Percentiles rank a stretch among this genome's conserved stretches.
Evolutionary conservation across 1,140 invertebrate species (phyloP).

Genomic region (Drosophila sulfurigaster): DNA sequence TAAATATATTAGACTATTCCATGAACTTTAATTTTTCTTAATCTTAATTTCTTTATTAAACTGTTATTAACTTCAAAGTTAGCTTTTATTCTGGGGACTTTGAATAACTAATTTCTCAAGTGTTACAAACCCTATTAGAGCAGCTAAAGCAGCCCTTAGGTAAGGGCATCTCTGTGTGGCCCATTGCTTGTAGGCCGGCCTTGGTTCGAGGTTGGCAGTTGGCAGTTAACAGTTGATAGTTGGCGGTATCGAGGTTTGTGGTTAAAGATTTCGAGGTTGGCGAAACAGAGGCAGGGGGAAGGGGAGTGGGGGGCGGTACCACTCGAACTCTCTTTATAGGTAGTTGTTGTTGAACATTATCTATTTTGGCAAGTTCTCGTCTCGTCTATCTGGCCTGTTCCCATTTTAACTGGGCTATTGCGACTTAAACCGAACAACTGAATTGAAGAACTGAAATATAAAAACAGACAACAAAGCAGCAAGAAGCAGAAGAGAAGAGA

Average conservation of each 20-base stretch:
- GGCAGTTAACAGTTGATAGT: too few species aligned
- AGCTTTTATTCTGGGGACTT: neutral
- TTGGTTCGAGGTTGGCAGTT: constrained; percentile 5
- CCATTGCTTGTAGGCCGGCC: constrained; percentile 13
- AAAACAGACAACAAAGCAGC: constrained; percentile 31
- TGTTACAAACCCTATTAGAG: neutral
- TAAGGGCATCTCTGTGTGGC: neutral
- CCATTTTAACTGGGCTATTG: constrained; percentile 80
- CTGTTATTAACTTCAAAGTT: too few species aligned
- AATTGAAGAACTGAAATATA: constrained; percentile 47
- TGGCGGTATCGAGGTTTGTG: neutral
- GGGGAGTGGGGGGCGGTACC: neutral
- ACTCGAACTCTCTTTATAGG: constrained; percentile 34
- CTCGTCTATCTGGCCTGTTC: constrained; percentile 54
- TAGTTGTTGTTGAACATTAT: constrained; percentile 51
- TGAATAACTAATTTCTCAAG: neutral
- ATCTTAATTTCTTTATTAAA: too few species aligned
- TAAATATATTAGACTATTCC: too few species aligned
- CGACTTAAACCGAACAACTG: constrained; percentile 61
- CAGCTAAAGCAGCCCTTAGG: neutral
- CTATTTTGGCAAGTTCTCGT: constrained; percentile 60
- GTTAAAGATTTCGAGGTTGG: neutral
- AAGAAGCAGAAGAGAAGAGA: neutral
- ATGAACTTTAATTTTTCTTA: too few species aligned
- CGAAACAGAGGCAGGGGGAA: neutral